These are phyloP conservation scores for Megalops atlanticus DNA, from an alignment of 2,113 vertebrate genomes.

Conservation along the genomic window DNA sequence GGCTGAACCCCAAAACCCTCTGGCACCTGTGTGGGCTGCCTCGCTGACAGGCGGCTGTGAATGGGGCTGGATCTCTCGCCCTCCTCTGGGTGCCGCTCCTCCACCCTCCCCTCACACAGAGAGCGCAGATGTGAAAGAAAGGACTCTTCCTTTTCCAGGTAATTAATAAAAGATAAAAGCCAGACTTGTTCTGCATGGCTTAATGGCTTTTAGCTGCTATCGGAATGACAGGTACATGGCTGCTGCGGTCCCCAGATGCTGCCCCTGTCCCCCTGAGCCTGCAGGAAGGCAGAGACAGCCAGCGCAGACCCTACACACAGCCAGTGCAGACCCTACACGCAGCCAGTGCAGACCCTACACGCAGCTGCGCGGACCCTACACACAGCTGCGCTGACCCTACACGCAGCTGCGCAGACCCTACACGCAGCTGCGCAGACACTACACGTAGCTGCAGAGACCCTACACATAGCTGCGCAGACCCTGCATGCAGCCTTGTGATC, in stretches of 20 bases:
- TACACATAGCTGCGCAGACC: background rate
- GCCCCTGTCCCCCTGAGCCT: constrained; percentile 32
- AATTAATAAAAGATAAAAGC: constrained; percentile 56
- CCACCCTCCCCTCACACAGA: background rate
- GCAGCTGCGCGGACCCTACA: background rate
- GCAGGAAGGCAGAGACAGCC: background rate
- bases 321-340: background rate
- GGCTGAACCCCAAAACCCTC: too few relatives aligned
- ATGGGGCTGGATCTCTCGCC: too few relatives aligned
- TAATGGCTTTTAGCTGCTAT: constrained; percentile 54
- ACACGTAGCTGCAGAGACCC: background rate
- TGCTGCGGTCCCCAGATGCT: constrained; percentile 41
- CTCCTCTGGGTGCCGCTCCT: background rate
- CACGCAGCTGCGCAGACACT: background rate
- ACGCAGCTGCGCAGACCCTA: background rate
- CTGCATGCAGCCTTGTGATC: background rate
- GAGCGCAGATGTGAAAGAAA: background rate
- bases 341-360: background rate
- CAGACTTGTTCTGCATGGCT: constrained; percentile 50
- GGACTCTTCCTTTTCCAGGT: constrained; percentile 36
- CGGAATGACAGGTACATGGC: constrained; percentile 44
- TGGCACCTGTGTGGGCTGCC: too few relatives aligned
- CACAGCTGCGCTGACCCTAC: background rate
- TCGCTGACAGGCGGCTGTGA: too few relatives aligned
- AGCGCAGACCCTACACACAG: background rate